These are phyloP conservation scores for Drosophila borealis DNA, from an alignment of 2,888 invertebrate species.

Conservation along the genomic window DNA sequence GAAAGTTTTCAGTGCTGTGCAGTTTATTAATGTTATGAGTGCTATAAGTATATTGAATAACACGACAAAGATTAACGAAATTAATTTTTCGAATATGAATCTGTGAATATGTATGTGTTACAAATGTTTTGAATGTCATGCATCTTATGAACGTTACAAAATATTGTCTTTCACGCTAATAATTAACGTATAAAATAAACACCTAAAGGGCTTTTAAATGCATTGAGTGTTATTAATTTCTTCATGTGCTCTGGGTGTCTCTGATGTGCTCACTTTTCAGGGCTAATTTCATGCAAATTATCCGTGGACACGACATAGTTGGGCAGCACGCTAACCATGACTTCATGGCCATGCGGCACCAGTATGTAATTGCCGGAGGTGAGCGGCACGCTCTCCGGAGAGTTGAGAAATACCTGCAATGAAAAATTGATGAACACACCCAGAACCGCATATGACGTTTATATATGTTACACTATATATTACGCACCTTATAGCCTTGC, in stretches of 20 bases:
- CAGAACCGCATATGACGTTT: background rate
- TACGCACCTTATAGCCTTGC: conserved; percentile 88
- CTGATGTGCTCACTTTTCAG: conserved; percentile 83
- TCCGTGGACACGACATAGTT: conserved; percentile 90
- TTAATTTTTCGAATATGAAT: background rate
- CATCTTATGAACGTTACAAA: background rate
- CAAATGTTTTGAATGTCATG: no score
- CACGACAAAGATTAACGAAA: background rate
- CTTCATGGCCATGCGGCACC: conserved; percentile 85
- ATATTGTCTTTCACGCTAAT: background rate
- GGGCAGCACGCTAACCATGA: conserved; percentile 89
- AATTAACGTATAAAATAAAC: no score
- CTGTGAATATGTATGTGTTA: no score
- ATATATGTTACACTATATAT: no score
- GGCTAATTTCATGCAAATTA: conserved; percentile 87
- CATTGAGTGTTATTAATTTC: background rate
- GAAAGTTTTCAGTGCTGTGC: background rate
- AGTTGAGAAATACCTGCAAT: conserved; percentile 81
- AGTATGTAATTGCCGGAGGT: conserved; percentile 83
- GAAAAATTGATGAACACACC: conserved; percentile 7
- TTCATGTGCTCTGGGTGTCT: background rate
- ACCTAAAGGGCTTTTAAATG: background rate
- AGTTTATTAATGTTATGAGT: background rate
- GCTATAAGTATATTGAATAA: no score
- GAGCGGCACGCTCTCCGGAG: conserved; percentile 83